Evolutionary conservation across 2,113 vertebrate genomes (phyloP), one percentile per base, ranked within the genome.

Genomic region (Nothocercus nigrocapillus): DNA sequence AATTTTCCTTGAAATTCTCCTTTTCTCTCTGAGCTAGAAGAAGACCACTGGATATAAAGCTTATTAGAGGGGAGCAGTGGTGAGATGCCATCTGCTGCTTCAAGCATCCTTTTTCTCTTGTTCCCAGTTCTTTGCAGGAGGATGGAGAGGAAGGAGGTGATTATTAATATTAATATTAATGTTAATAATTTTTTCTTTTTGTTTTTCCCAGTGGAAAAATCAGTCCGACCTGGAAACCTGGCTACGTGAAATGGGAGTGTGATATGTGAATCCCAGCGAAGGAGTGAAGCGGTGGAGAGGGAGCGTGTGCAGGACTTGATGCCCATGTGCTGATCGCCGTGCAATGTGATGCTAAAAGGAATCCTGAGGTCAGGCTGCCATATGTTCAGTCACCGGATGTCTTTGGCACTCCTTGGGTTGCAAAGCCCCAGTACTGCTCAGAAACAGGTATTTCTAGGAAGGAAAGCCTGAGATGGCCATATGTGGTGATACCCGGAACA

Each of bases 211-310:
- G 9, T 32, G 38, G 22, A 54, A 61, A 68, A 85, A 76, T 32
- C 10, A 38, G 22, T 61, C 47, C 9, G 42, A 0, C 21, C 9
- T 85, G 45, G 40, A 90, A 82, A 58, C 2, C 6, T 82, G 78
- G 5, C 28, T 87, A 66, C 58, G 38, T 63, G 59, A 28, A 87
- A 61, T 44, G 11, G 7, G 9, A 32, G 1, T 49, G 45, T n/a
- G 32, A 9, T 9, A 4, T 6, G 9, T 28, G 45, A 30, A 28
- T 8, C 24, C 13, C 44, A 34, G 49, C 2, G 32, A 25, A 70
- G 13, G 5, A 0, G 5, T 2, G 2, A 22, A 25, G 27, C 44
- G 61, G 24, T 0, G 3, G 74, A 4, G 13, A 34, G 14, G 13
- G 45, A 3, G 25, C 27, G 11, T 36, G 5, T 0, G 1, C 44